Base-by-base conservation (phyloP, 2,113 vertebrate genomes). In the Phocoena phocoena region DNA sequence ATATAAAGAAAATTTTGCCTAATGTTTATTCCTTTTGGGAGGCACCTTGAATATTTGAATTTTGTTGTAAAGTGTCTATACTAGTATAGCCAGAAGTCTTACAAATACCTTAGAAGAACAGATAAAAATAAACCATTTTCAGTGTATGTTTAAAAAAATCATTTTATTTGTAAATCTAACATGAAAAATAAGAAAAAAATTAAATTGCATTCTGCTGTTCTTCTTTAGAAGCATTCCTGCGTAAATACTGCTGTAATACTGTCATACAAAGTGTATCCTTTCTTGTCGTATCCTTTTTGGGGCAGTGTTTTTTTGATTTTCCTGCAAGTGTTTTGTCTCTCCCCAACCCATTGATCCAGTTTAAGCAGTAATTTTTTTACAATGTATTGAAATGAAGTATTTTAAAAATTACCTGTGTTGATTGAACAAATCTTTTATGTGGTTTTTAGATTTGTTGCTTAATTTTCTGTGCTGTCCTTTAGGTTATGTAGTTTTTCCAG, bases 241-340 rank as follows among this genome's bases (percentile, higher is more conserved):
- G 97, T 99, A 99, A 98, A 99, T 98, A 98, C 99, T 98, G 98
- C 99, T 98, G 97, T 99, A 98, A 98, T 98, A 98, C 98, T 99
- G 98, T 99, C 99, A 98, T 98, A 98, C 98, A 99, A 98, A 99
- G 98, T 98, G 99, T 99, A 99, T 99, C 99, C 99, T 99, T 99
- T 99, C 98, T 98, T 98, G 99, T 98, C 96, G 99, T 99, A 99
- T 99, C 99, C 99, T 99, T 99, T 99, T 98, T 97, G 98, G 98
- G 98, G 96, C 96, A 98, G 95, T 98, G 96, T 86, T 65, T 97
- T 97, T 94, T 96, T 41, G 18, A 0, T 93, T 85, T 92, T 63
- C 53, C 58, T 90, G 93, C 73, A 86, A 92, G 55, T 97, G 70
- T 89, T 95, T 97, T 92, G 36, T 97, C 67, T 88, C 9, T 83